Evolutionary conservation across 2,797 vertebrate species (phyloP).

Genomic region (Ctenochaetus hawaiiensis): DNA sequence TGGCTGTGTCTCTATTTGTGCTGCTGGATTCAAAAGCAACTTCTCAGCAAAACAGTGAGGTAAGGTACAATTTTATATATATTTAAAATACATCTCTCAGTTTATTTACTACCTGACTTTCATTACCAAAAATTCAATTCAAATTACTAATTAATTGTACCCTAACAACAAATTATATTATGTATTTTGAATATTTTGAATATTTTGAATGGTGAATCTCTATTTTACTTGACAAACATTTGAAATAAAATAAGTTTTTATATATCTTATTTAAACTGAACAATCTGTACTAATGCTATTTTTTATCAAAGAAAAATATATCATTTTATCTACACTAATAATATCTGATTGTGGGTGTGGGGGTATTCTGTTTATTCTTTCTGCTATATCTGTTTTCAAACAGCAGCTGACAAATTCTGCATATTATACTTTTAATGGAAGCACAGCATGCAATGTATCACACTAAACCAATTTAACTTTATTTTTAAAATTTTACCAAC

Average conservation of each 20-base stretch:
- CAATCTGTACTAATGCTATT: too few species aligned
- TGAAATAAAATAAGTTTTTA: neutral
- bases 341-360: too few species aligned
- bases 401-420: neutral
- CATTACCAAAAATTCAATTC: neutral
- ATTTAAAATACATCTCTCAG: neutral
- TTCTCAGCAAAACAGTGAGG: constrained; percentile 49
- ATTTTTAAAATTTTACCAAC: too few species aligned
- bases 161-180: neutral
- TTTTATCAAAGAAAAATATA: too few species aligned
- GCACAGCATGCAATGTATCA: neutral
- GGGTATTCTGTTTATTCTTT: too few species aligned
- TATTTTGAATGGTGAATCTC: neutral
- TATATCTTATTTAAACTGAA: too few species aligned
- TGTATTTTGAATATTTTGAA: too few species aligned
- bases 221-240: neutral
- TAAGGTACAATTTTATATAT: constrained; percentile 30
- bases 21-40: constrained; percentile 54
- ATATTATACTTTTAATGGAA: neutral
- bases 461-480: neutral
- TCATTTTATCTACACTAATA: too few species aligned
- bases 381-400: neutral
- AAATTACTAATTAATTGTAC: neutral
- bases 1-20: constrained; percentile 57
- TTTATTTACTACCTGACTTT: constrained; percentile 2